A percentile compares a stretch with the other conserved stretches of the same genome.
Evolutionary conservation across 1,140 invertebrate species (phyloP).

Genomic region (Pachypsylla venusta): DNA sequence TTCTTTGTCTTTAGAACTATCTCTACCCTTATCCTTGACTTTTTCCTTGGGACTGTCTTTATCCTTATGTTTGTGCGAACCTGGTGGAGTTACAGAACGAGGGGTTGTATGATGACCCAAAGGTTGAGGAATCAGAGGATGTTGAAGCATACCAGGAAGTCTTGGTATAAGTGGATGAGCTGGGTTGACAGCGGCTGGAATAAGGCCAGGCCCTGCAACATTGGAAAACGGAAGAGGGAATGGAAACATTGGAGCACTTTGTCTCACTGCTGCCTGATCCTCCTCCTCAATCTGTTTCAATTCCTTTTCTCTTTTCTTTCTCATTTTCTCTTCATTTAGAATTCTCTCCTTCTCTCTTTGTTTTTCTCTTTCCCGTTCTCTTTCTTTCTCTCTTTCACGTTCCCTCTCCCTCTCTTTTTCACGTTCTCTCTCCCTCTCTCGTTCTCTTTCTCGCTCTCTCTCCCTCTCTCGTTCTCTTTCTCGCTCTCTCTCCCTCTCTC

Average conservation of each 20-base stretch:
- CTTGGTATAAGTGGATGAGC: background rate
- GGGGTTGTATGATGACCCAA: background rate
- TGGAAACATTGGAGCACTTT: conserved; percentile 2
- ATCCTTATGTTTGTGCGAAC: background rate
- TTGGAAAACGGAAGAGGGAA: background rate
- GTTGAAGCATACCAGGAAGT: background rate
- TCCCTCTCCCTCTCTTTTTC: conserved; percentile 15
- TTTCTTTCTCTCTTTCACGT: conserved; percentile 16
- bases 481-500: conserved; percentile 15
- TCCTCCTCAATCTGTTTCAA: conserved; percentile 12
- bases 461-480: conserved; percentile 16
- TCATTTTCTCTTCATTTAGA: background rate
- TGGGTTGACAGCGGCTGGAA: too few relatives aligned
- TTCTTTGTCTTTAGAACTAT: conserved; percentile 1
- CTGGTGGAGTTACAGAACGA: background rate
- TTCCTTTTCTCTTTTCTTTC: conserved; percentile 8
- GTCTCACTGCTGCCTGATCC: background rate
- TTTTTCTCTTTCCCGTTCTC: conserved; percentile 13
- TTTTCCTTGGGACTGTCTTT: background rate
- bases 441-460: conserved; percentile 14
- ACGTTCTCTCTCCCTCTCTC: conserved; percentile 16
- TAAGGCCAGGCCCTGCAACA: background rate
- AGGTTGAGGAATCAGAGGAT: background rate
- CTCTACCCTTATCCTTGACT: background rate
- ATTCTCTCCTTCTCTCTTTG: conserved; percentile 16